Conservation (phyloP, 2,113 vertebrate species). For the Sminthopsis crassicaudata region DNA sequence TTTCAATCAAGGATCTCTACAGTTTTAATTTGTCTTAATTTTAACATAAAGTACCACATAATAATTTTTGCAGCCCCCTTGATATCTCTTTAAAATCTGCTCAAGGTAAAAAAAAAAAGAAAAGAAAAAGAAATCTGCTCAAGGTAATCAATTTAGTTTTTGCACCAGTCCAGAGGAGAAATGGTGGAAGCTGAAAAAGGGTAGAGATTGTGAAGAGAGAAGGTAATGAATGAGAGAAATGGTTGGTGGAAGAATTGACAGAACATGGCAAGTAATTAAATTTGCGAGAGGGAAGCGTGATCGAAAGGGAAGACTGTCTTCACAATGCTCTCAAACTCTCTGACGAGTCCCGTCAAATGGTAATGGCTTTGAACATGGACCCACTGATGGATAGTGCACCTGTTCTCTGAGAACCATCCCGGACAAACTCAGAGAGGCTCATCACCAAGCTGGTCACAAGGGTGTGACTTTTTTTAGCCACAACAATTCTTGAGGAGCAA, state of each 20-base stretch:
- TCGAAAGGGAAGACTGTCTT: neutral
- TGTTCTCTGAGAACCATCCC: neutral
- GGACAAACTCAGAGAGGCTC: neutral
- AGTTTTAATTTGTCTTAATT: neutral
- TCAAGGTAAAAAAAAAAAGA: too few relatives aligned
- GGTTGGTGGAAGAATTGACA: neutral
- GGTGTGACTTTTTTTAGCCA: neutral
- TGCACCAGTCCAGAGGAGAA: neutral
- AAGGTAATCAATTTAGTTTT: neutral
- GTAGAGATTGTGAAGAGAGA: neutral
- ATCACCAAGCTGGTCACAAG: neutral
- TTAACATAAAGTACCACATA: slow-evolving; percentile 41
- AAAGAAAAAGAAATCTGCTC: neutral
- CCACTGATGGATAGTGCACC: neutral
- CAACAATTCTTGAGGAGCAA: neutral
- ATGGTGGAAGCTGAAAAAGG: neutral
- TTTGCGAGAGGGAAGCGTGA: neutral
- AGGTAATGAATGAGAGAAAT: neutral
- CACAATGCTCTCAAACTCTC: neutral
- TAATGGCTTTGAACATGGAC: neutral
- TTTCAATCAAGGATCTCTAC: slow-evolving; percentile 50
- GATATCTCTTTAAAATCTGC: neutral
- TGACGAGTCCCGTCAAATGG: neutral
- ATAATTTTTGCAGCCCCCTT: neutral
- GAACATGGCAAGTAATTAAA: neutral